Base-by-base conservation (phyloP, 2,888 invertebrate genomes). In the Drosophila lacicola region DNA sequence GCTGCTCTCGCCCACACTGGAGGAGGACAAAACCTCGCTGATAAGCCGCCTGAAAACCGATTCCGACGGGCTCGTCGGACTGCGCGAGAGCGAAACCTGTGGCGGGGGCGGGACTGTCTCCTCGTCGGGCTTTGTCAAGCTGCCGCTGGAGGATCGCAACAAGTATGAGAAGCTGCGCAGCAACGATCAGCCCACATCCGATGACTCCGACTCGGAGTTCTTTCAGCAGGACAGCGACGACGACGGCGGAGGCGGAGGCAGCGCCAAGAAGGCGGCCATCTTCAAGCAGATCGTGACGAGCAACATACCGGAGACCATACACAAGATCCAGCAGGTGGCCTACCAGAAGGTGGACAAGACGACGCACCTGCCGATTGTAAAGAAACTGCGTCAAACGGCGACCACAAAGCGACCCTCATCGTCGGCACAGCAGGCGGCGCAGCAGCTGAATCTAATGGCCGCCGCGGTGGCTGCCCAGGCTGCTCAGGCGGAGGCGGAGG, bases 151-250 rank as follows among this genome's bases (percentile, higher is more conserved):
- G 82, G 95, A 96, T 90, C 94, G 96, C 34, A 95, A 96, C 19
- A 96, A 96, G 84, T 96, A 96, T 88, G 96, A 96, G 85, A 96
- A 96, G 90, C 92, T 96, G 49, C 94, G 95, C 2, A 94, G 94
- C 87, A 94, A 94, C 75, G 95, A 95, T 73, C 91, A 94, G 47
- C 90, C 91, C 25, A 94, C 94, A 44, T 94, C 92, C 66, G 94
- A 94, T 78, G 94, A 94, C 82, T 94, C 93, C 45, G 92, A 92
- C 64, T 93, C 93, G 41, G 93, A 93, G 72, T 91, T 90, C 67
- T 92, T 92, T 70, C 91, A 92, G 69, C 92, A 92, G 65, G 91
- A 91, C 66, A 85, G 89, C 55, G 82, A 82, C 10, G 88, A 88
- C 37, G 63, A 65, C 36, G 71, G 51, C 25, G 64, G 63, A 0